These are phyloP conservation scores for Pomacea canaliculata DNA, from an alignment of 2,888 invertebrate species.

Conservation along the genomic window DNA sequence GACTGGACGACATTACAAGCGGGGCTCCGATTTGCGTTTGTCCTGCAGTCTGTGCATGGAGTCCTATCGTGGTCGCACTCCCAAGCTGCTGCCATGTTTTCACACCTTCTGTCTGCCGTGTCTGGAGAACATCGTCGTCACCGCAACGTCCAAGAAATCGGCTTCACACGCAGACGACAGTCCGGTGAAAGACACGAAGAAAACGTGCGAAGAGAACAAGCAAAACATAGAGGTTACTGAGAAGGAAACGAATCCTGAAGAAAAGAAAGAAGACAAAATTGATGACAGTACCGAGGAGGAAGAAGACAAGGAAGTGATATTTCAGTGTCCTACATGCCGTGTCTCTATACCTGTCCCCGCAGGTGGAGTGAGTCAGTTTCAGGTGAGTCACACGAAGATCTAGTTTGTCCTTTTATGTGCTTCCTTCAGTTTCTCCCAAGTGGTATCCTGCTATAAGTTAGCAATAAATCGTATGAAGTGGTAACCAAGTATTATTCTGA, in stretches of 20 bases:
- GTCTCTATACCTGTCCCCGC: neutral
- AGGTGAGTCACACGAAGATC: neutral
- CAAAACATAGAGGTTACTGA: neutral
- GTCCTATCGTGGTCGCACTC: neutral
- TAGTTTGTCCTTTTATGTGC: too few species aligned
- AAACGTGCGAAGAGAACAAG: neutral
- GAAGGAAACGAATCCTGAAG: neutral
- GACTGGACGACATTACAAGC: neutral
- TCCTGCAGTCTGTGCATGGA: conserved; percentile 19
- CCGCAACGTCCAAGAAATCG: neutral
- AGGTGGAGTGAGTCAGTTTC: conserved; percentile 4
- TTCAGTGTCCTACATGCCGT: conserved; percentile 14
- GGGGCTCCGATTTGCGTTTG: neutral
- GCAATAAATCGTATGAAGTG: too few species aligned
- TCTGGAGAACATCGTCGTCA: neutral
- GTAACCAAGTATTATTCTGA: too few species aligned
- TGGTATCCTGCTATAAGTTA: too few species aligned
- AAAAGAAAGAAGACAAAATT: neutral
- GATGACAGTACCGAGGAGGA: neutral
- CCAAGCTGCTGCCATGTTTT: conserved; percentile 16
- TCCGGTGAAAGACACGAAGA: too few species aligned
- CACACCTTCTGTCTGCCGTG: conserved; percentile 20
- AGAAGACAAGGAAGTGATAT: neutral
- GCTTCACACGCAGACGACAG: too few species aligned
- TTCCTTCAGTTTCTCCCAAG: too few species aligned